A percentile compares a stretch with the other conserved stretches of the same genome.
These are phyloP conservation scores for Tursiops truncatus DNA, from an alignment of 2,113 vertebrate species.

Conservation along the genomic window DNA sequence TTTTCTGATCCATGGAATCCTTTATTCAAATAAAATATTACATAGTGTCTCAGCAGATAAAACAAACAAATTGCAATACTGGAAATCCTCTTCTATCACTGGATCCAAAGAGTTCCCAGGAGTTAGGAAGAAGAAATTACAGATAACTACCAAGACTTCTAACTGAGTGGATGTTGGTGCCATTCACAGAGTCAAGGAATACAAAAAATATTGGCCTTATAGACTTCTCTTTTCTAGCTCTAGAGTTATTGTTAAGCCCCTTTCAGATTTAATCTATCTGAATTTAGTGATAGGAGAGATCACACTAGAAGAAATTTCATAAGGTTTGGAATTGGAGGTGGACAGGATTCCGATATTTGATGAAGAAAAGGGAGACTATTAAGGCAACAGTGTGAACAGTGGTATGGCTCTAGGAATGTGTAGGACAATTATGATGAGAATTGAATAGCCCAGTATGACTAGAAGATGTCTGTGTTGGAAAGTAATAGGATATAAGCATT, in stretches of 20 bases:
- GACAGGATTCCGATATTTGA: neutral
- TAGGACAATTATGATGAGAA: neutral
- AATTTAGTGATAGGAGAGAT: neutral
- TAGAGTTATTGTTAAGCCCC: neutral
- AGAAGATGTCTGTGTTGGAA: neutral
- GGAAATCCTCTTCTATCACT: neutral
- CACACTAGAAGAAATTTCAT: neutral
- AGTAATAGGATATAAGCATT: neutral
- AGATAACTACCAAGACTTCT: neutral
- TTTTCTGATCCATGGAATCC: neutral
- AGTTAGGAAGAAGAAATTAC: neutral
- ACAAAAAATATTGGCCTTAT: neutral
- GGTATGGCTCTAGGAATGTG: neutral
- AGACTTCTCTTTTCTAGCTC: neutral
- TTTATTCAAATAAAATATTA: neutral
- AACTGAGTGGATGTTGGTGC: neutral
- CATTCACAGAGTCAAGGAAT: neutral
- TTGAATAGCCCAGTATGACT: neutral
- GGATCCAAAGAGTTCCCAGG: neutral
- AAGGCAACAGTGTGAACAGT: neutral
- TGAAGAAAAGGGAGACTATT: neutral
- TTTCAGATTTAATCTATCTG: neutral
- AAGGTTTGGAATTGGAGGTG: neutral
- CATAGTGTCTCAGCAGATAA: neutral
- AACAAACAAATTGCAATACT: neutral